phyloP scores from a whole-genome alignment of 2,113 vertebrate genomes.

The Chaenocephalus aceratus region DNA sequence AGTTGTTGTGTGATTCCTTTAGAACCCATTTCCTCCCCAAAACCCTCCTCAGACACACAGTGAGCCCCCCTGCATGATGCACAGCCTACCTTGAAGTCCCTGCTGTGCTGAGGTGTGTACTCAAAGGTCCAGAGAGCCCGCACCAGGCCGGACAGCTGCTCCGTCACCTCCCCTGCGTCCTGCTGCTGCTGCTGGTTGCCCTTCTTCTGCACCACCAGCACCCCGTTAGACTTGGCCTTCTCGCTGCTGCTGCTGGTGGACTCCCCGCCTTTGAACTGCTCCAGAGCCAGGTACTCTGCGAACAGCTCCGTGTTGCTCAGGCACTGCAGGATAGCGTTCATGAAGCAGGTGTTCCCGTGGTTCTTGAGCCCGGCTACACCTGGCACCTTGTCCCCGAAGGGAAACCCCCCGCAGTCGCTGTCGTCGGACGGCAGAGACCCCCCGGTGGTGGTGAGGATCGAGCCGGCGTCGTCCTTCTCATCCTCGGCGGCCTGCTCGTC shows the following conservation, averaged over 20 bases:
- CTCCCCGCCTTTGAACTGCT: slow-evolving; percentile 87
- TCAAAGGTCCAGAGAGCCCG: slow-evolving; percentile 98
- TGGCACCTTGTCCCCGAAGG: slow-evolving; percentile 86
- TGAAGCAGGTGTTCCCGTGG: slow-evolving; percentile 99
- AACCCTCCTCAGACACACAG: neutral
- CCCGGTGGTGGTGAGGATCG: slow-evolving; percentile 74
- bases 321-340: slow-evolving; percentile 98
- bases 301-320: slow-evolving; percentile 99
- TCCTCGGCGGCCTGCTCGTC: slow-evolving; percentile 82
- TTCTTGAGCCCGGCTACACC: slow-evolving; percentile 95
- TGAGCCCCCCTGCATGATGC: neutral
- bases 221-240: slow-evolving; percentile 76
- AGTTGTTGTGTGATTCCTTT: neutral
- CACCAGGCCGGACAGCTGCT: slow-evolving; percentile 95
- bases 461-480: slow-evolving; percentile 82
- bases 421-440: slow-evolving; percentile 78
- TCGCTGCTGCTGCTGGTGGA: slow-evolving; percentile 33
- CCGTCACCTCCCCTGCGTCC: slow-evolving; percentile 91
- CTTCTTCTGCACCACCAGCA: slow-evolving; percentile 72
- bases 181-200: slow-evolving; percentile 63
- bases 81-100: slow-evolving; percentile 94
- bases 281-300: slow-evolving; percentile 94
- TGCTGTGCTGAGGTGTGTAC: slow-evolving; percentile 97
- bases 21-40: neutral
- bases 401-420: slow-evolving; percentile 79